Conservation (phyloP, 2,797 vertebrate genomes). For the Neosilurus mollespiculum region DNA sequence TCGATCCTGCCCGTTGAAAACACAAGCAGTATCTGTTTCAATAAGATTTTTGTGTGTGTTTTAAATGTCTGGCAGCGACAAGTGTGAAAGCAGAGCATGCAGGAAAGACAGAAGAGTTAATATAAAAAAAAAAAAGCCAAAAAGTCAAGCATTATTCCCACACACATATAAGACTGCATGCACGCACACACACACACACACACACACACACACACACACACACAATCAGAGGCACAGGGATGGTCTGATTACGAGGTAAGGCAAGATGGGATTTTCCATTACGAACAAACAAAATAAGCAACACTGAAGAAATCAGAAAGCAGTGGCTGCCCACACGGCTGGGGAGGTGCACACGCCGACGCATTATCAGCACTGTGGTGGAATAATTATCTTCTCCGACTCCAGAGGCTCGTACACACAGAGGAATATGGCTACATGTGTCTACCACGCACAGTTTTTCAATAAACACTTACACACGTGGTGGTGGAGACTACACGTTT, state of each 20-base stretch:
- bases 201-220: not conserved
- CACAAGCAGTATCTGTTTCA: not conserved
- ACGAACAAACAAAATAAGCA: constrained; percentile 6
- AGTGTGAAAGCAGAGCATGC: not conserved
- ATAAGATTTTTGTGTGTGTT: not conserved
- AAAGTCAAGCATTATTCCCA: constrained; percentile 33
- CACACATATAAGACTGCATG: constrained; percentile 5
- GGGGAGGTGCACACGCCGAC: not conserved
- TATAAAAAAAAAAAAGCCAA: not conserved
- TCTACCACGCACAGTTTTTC: constrained; percentile 32
- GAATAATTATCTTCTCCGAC: constrained; percentile 27
- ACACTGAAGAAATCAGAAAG: not conserved
- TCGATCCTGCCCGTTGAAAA: not conserved
- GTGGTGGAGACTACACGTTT: constrained; percentile 53
- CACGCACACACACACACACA: not conserved
- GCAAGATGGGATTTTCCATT: constrained; percentile 1
- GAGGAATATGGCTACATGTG: constrained; percentile 39
- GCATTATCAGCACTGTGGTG: constrained; percentile 6
- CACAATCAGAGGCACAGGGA: constrained; percentile 24
- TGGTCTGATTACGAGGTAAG: constrained; percentile 26
- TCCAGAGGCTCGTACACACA: constrained; percentile 14
- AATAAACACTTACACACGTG: constrained; percentile 28
- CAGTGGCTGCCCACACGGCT: not conserved
- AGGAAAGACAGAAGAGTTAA: not conserved
- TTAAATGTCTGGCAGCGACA: not conserved